Percentiles rank a stretch among this genome's conserved stretches.
Evolutionary conservation across 92 coral and sea anemone species (phyloP).

Genomic region (Umimayanthus chanpuru): DNA sequence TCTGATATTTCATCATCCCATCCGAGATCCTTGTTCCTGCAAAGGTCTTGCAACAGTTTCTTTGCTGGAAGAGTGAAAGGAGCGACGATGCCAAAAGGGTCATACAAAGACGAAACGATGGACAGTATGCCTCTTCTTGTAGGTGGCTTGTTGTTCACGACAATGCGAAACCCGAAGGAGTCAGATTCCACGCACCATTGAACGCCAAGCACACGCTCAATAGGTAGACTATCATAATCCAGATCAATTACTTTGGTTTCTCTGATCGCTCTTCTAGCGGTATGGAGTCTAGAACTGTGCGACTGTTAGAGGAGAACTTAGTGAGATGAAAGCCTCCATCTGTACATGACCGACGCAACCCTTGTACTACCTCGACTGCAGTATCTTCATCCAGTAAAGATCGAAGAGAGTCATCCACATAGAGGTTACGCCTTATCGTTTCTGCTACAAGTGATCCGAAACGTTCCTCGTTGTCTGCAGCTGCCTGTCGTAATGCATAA

Average conservation of each 20-base stretch:
- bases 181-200: slow-evolving; percentile 71
- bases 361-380: too few relatives aligned
- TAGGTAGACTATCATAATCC: slow-evolving; percentile 37
- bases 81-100: slow-evolving; percentile 70
- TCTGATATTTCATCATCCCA: slow-evolving; percentile 75
- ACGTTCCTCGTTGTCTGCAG: too few relatives aligned
- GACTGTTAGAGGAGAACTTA: too few relatives aligned
- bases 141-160: slow-evolving; percentile 40
- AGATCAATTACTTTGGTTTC: neutral
- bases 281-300: too few relatives aligned
- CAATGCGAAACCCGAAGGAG: slow-evolving; percentile 48
- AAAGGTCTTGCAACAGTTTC: slow-evolving; percentile 60
- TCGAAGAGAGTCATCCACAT: too few relatives aligned
- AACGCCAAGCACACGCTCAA: slow-evolving; percentile 67
- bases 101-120: slow-evolving; percentile 57
- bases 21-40: slow-evolving; percentile 47
- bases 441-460: too few relatives aligned
- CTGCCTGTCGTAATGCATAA: too few relatives aligned
- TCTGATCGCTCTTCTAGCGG: neutral
- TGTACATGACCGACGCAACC: too few relatives aligned
- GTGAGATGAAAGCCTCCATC: too few relatives aligned
- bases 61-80: slow-evolving; percentile 61
- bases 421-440: too few relatives aligned
- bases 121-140: slow-evolving; percentile 80
- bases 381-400: too few relatives aligned